Conservation (phyloP, 2,888 invertebrate species). For the Phania funesta region DNA sequence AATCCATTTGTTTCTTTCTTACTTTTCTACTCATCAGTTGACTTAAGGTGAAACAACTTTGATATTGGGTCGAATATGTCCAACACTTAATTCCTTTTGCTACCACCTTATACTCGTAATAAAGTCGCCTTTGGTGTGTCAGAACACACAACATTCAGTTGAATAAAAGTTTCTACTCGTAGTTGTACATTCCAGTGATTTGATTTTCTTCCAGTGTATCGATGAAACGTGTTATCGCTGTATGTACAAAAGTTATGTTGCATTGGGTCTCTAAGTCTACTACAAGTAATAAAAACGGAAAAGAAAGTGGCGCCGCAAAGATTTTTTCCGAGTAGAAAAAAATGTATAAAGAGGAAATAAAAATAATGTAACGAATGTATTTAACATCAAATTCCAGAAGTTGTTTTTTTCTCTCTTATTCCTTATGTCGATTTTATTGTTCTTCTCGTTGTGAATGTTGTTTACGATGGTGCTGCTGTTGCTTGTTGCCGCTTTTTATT, state of each 20-base stretch:
- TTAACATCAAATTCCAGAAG: slow-evolving; percentile 23
- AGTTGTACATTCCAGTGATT: not conserved
- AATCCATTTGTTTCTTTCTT: no score
- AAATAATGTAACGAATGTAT: slow-evolving; percentile 52
- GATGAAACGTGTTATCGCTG: not conserved
- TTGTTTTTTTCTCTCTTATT: not conserved
- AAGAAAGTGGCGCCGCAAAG: slow-evolving; percentile 55
- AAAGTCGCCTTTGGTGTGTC: no score
- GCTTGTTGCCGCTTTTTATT: slow-evolving; percentile 2
- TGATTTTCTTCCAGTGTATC: not conserved
- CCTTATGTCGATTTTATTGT: slow-evolving; percentile 17
- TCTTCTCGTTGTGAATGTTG: slow-evolving; percentile 25
- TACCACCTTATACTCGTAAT: no score
- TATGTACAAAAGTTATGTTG: not conserved
- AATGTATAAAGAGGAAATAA: slow-evolving; percentile 1
- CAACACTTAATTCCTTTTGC: no score
- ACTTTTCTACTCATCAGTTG: no score
- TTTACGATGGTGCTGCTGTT: slow-evolving; percentile 3
- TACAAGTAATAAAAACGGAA: slow-evolving; percentile 41
- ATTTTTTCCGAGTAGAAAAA: slow-evolving; percentile 24
- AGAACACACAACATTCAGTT: no score
- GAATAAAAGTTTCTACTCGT: no score
- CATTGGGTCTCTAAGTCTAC: slow-evolving; percentile 36
- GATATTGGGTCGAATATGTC: no score
- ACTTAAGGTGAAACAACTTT: no score